Evolutionary conservation across 2,888 invertebrate species (phyloP).

Genomic region (Drosophila algonquin): DNA sequence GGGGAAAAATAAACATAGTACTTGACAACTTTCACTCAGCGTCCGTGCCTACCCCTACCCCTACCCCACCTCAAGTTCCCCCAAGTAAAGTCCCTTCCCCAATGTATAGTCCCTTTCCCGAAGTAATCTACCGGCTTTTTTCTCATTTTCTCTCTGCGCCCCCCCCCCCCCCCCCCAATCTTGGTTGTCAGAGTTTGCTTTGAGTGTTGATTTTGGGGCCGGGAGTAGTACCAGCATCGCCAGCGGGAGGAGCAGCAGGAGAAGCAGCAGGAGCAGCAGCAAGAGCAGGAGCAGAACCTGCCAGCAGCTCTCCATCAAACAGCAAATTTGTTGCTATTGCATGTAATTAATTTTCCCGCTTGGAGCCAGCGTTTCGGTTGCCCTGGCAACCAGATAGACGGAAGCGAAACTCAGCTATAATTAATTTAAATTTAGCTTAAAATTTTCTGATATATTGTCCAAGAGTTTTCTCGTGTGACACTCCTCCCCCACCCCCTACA

Average conservation of each 20-base stretch:
- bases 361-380: conserved; percentile 19
- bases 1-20: conserved; percentile 52
- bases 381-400: conserved; percentile 29
- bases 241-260: background rate
- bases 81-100: background rate
- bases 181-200: conserved; percentile 39
- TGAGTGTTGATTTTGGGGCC: conserved; percentile 57
- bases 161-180: background rate
- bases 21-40: conserved; percentile 49
- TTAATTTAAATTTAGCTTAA: conserved; percentile 72
- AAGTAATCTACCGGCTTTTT: conserved; percentile 5
- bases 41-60: background rate
- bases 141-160: background rate
- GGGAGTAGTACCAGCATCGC: conserved; percentile 22
- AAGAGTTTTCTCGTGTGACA: conserved; percentile 6
- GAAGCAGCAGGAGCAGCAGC: background rate
- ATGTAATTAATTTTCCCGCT: conserved; percentile 67
- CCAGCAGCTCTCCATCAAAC: conserved; percentile 24
- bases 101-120: background rate
- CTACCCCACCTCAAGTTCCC: background rate
- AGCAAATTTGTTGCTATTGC: conserved; percentile 51
- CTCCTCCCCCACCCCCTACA: background rate
- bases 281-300: conserved; percentile 7
- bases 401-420: conserved; percentile 43
- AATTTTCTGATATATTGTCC: conserved; percentile 61